Evolutionary conservation across 1,140 invertebrate species (phyloP).

Genomic region (Neotoxoptera formosana): DNA sequence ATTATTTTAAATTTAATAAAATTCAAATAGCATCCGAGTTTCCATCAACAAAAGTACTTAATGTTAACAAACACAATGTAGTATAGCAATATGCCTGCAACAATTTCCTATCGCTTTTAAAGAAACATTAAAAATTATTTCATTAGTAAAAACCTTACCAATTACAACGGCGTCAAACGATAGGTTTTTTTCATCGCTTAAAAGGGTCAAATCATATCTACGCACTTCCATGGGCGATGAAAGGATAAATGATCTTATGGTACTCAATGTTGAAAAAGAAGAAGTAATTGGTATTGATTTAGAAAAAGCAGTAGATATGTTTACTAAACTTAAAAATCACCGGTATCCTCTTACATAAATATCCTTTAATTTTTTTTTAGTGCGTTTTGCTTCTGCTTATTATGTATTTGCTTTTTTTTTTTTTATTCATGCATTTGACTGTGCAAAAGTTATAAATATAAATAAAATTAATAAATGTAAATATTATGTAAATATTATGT

Average conservation of each 20-base stretch:
- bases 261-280: neutral
- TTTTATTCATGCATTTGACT: no score
- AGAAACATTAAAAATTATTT: no score
- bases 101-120: no score
- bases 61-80: neutral
- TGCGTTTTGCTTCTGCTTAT: no score
- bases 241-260: neutral
- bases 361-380: no score
- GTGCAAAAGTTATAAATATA: neutral
- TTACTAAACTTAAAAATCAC: no score
- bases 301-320: no score
- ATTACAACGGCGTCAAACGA: slow-evolving; percentile 15
- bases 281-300: no score
- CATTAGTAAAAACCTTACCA: neutral
- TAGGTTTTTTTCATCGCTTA: neutral
- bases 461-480: neutral
- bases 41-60: neutral
- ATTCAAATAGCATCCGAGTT: neutral
- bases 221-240: neutral
- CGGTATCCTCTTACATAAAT: no score
- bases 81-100: neutral
- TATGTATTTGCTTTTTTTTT: neutral
- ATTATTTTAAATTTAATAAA: no score
- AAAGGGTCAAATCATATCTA: no score
- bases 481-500: no score